A percentile compares a stretch with the other conserved stretches of the same genome.
These are phyloP conservation scores for Beris morrisii DNA, from an alignment of 2,888 invertebrate genomes.

Conservation along the genomic window DNA sequence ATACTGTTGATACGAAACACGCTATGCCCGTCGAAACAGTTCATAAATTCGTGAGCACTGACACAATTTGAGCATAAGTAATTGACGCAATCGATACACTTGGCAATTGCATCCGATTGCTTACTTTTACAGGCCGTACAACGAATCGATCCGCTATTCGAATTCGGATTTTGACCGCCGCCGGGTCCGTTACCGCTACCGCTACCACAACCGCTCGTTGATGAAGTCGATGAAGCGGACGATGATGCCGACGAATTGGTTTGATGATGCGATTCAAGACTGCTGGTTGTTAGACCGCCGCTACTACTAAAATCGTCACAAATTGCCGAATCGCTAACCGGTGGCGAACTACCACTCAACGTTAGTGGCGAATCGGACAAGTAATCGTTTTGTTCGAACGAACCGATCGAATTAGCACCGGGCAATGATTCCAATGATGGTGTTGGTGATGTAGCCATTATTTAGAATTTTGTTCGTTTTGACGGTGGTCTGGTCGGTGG, in stretches of 20 bases:
- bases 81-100: slow-evolving; percentile 95
- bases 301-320: slow-evolving; percentile 65
- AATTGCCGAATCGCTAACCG: slow-evolving; percentile 82
- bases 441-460: slow-evolving; percentile 87
- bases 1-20: slow-evolving; percentile 62
- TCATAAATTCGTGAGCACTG: slow-evolving; percentile 99
- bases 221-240: slow-evolving; percentile 40
- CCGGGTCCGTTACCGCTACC: slow-evolving; percentile 61
- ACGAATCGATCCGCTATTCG: slow-evolving; percentile 60
- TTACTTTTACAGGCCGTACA: slow-evolving; percentile 97
- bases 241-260: slow-evolving; percentile 51
- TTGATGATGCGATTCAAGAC: slow-evolving; percentile 51
- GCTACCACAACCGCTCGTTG: slow-evolving; percentile 59
- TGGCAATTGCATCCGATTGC: slow-evolving; percentile 91
- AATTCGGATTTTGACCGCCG: slow-evolving; percentile 61
- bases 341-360: slow-evolving; percentile 84
- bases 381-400: slow-evolving; percentile 80
- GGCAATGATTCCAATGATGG: slow-evolving; percentile 91
- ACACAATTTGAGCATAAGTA: slow-evolving; percentile 96
- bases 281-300: slow-evolving; percentile 45
- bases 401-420: slow-evolving; percentile 84
- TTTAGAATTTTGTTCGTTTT: slow-evolving; percentile 55
- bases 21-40: slow-evolving; percentile 96
- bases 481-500: slow-evolving; percentile 6
- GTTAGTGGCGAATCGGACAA: slow-evolving; percentile 77